These are phyloP conservation scores for Apodemus sylvaticus DNA, from an alignment of 2,113 vertebrate species.

Conservation along the genomic window DNA sequence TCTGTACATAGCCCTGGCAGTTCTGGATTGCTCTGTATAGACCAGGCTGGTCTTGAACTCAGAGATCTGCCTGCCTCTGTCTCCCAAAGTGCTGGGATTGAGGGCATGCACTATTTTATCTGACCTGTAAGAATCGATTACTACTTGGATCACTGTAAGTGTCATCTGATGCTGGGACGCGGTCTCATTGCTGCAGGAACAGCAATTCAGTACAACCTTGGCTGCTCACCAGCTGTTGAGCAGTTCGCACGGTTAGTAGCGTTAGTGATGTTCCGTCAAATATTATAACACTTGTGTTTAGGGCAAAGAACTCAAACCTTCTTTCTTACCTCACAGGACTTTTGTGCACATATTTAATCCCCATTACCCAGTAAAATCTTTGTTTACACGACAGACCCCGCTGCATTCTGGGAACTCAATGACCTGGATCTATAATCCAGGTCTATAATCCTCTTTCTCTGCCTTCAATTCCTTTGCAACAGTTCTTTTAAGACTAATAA, in stretches of 20 bases:
- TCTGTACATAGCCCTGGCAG: neutral
- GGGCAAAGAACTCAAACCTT: neutral
- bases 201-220: neutral
- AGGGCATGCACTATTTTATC: neutral
- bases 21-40: neutral
- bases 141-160: neutral
- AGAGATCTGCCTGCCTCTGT: neutral
- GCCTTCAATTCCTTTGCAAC: neutral
- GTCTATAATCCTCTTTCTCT: neutral
- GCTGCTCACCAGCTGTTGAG: neutral
- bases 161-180: neutral
- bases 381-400: neutral
- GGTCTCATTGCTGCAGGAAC: neutral
- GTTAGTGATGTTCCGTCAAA: neutral
- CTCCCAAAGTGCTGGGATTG: neutral
- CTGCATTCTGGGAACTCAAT: neutral
- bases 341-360: neutral
- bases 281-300: neutral
- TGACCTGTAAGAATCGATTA: neutral
- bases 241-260: neutral
- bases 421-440: too few relatives aligned
- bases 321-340: neutral
- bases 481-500: neutral
- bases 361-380: neutral
- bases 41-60: neutral